phyloP scores from a whole-genome alignment of 2,888 invertebrate species.

The Herminia tarsipennalis region DNA sequence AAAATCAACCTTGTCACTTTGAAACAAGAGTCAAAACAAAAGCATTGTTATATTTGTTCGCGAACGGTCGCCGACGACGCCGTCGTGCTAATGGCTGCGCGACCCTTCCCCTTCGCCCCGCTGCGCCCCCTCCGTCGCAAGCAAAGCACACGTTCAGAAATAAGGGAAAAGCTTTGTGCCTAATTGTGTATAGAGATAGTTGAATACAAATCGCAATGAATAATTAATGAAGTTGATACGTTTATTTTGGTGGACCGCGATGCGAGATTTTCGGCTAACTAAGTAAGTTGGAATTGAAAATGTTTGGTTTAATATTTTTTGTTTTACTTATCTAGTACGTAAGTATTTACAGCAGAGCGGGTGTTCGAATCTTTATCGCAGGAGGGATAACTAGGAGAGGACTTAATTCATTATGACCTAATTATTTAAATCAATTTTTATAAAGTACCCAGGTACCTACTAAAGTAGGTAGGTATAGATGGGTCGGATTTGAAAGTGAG shows the following conservation, averaged over 20 bases:
- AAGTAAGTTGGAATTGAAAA: slow-evolving; percentile 11
- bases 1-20: slow-evolving; percentile 44
- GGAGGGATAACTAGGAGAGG: too few species aligned
- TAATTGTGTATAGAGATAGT: slow-evolving; percentile 67
- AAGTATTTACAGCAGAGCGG: too few species aligned
- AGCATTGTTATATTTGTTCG: slow-evolving; percentile 44
- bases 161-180: slow-evolving; percentile 69
- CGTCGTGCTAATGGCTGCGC: slow-evolving; percentile 77
- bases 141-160: slow-evolving; percentile 72
- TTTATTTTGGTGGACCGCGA: slow-evolving; percentile 41
- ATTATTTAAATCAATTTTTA: too few species aligned
- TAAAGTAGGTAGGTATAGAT: too few species aligned
- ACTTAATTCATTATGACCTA: too few species aligned
- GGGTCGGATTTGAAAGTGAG: too few species aligned
- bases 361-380: too few species aligned
- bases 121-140: slow-evolving; percentile 43
- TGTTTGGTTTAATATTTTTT: slow-evolving; percentile 5
- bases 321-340: too few species aligned
- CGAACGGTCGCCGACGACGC: slow-evolving; percentile 70
- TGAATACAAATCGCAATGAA: slow-evolving; percentile 55
- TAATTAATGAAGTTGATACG: slow-evolving; percentile 52
- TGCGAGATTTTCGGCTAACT: slow-evolving; percentile 29
- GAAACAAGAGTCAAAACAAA: slow-evolving; percentile 31
- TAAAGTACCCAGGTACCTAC: too few species aligned
- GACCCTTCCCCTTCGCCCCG: slow-evolving; percentile 58